These are phyloP conservation scores for Pogona vitticeps DNA, from an alignment of 2,113 vertebrate genomes.

Conservation along the genomic window DNA sequence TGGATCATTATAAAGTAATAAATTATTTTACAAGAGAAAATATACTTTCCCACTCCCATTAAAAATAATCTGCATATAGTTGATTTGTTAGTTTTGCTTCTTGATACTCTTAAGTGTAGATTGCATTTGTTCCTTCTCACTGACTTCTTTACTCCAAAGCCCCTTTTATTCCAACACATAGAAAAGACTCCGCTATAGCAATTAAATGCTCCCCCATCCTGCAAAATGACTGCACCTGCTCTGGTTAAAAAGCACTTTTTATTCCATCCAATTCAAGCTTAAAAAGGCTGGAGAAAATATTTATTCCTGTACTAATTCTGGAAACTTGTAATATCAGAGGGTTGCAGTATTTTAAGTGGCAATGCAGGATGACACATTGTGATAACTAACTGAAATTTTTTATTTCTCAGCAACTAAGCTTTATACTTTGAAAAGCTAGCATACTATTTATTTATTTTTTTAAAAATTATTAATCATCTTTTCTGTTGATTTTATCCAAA, in stretches of 20 bases:
- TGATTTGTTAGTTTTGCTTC: neutral
- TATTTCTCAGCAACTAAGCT: too few relatives aligned
- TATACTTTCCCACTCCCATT: neutral
- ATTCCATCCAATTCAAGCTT: neutral
- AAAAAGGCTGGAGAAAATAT: neutral
- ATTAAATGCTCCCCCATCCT: neutral
- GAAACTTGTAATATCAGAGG: too few relatives aligned
- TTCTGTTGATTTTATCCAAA: too few relatives aligned
- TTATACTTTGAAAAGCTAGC: too few relatives aligned
- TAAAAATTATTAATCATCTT: too few relatives aligned
- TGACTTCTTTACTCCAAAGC: too few relatives aligned
- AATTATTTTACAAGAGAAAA: neutral
- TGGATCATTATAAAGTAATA: neutral
- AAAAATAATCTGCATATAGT: neutral
- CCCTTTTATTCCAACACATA: neutral
- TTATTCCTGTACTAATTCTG: neutral
- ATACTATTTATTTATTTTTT: too few relatives aligned
- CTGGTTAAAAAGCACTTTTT: neutral
- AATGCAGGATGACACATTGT: too few relatives aligned
- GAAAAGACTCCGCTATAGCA: fast-evolving
- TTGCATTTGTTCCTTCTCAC: fast-evolving
- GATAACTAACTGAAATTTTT: too few relatives aligned
- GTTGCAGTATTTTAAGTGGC: too few relatives aligned
- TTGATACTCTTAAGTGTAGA: neutral
- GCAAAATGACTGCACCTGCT: conserved; percentile 4